Evolutionary conservation across 2,113 vertebrate genomes (phyloP).

Genomic region (Mus spicilegus): DNA sequence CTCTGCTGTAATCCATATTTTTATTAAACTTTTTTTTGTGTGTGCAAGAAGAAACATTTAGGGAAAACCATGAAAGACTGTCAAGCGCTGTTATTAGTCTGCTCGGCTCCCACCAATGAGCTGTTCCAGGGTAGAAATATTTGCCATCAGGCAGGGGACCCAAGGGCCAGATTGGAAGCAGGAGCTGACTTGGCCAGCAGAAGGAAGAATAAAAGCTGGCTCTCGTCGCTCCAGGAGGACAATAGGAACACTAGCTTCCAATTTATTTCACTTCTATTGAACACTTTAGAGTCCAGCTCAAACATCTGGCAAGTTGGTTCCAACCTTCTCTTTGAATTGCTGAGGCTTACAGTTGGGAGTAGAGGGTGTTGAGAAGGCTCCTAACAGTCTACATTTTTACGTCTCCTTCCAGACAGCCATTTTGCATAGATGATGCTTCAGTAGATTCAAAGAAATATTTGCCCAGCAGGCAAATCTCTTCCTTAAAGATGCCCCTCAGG

Average conservation of each 20-base stretch:
- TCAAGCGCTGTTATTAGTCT: conserved; percentile 61
- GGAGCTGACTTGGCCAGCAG: conserved; percentile 68
- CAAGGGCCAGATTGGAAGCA: conserved; percentile 56
- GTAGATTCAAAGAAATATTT: not conserved
- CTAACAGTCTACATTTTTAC: not conserved
- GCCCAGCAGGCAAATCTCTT: not conserved
- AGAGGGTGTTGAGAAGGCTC: not conserved
- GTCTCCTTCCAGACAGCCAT: not conserved
- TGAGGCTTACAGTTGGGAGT: not conserved
- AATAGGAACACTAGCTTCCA: conserved; percentile 69
- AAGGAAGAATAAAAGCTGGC: conserved; percentile 67
- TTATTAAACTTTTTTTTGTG: conserved; percentile 72
- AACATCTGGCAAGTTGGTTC: conserved; percentile 54
- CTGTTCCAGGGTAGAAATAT: conserved; percentile 55
- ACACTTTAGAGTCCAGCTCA: conserved; percentile 6
- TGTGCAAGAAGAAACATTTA: conserved; percentile 73
- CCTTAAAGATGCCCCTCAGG: not conserved
- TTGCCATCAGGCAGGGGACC: conserved; percentile 45
- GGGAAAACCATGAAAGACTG: conserved; percentile 66
- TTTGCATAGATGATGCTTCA: too few species aligned
- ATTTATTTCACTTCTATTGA: conserved; percentile 73
- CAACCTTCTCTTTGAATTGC: conserved; percentile 23
- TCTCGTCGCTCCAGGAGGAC: conserved; percentile 51
- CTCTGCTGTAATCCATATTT: conserved; percentile 71
- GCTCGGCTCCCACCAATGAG: conserved; percentile 35